Evolutionary conservation across 2,888 invertebrate species (phyloP).

Genomic region (Volucella inanis): DNA sequence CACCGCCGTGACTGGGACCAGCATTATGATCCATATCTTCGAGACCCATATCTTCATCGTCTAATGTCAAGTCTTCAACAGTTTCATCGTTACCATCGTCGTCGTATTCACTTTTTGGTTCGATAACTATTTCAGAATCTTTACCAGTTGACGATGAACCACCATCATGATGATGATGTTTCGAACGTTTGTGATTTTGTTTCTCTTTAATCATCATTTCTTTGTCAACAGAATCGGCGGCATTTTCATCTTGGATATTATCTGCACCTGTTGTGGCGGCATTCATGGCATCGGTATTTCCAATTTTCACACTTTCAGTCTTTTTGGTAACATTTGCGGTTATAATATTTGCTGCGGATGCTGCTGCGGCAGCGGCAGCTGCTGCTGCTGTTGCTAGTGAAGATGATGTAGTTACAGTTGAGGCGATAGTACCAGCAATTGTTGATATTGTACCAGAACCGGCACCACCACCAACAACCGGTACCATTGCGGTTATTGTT

Average conservation of each 20-base stretch:
- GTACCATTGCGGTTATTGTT: constrained; percentile 77
- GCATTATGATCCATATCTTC: constrained; percentile 86
- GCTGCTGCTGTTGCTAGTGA: constrained; percentile 75
- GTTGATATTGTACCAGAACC: constrained; percentile 77
- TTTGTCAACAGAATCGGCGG: constrained; percentile 76
- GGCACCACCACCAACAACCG: constrained; percentile 62
- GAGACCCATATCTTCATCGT: constrained; percentile 89
- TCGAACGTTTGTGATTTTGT: constrained; percentile 81
- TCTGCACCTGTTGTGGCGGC: constrained; percentile 77
- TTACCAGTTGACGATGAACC: constrained; percentile 74
- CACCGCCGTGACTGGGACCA: constrained; percentile 87
- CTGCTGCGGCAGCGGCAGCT: constrained; percentile 76
- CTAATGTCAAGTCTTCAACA: constrained; percentile 94
- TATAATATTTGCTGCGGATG: constrained; percentile 79
- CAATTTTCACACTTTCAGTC: constrained; percentile 83
- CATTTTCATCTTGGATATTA: constrained; percentile 77
- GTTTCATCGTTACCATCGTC: constrained; percentile 89
- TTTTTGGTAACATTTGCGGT: constrained; percentile 82
- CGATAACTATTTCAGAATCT: constrained; percentile 83
- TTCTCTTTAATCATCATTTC: constrained; percentile 77
- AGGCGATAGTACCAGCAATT: constrained; percentile 78
- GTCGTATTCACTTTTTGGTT: constrained; percentile 90
- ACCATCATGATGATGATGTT: constrained; percentile 76
- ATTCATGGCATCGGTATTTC: constrained; percentile 81
- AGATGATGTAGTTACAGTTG: constrained; percentile 77